phyloP scores from a whole-genome alignment of 2,888 invertebrate species.

The Aethes cnicana region DNA sequence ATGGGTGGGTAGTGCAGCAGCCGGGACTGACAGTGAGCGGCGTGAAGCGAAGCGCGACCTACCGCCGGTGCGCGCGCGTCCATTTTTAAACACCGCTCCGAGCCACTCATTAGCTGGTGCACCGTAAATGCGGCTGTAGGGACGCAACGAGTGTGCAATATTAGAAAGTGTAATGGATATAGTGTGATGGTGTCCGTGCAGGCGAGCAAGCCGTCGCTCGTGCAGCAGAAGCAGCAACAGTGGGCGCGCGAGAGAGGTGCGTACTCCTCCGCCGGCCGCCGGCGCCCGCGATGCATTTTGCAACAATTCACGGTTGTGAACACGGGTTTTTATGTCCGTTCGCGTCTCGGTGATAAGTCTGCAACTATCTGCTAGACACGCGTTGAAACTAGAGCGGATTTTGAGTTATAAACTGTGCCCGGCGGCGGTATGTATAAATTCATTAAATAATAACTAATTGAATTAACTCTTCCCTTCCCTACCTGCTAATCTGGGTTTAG shows the following conservation, averaged over 20 bases:
- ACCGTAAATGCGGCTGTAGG: slow-evolving; percentile 69
- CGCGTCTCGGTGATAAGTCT: slow-evolving; percentile 42
- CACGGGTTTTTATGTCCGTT: slow-evolving; percentile 41
- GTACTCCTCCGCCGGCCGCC: slow-evolving; percentile 42
- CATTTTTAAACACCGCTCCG: slow-evolving; percentile 67
- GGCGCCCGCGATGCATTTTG: slow-evolving; percentile 37
- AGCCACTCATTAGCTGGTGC: slow-evolving; percentile 73
- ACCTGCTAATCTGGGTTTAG: background rate
- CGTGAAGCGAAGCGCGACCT: slow-evolving; percentile 71
- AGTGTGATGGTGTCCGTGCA: slow-evolving; percentile 76
- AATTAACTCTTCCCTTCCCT: background rate
- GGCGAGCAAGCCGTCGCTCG: slow-evolving; percentile 82
- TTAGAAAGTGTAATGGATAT: slow-evolving; percentile 79
- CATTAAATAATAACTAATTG: slow-evolving; percentile 3
- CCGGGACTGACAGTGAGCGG: slow-evolving; percentile 69
- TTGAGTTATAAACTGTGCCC: slow-evolving; percentile 30
- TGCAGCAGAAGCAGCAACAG: slow-evolving; percentile 95
- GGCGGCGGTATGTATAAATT: slow-evolving; percentile 42
- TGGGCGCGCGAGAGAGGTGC: slow-evolving; percentile 96
- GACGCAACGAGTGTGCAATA: slow-evolving; percentile 71
- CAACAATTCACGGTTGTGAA: slow-evolving; percentile 53
- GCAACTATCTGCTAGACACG: slow-evolving; percentile 37
- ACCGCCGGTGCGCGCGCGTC: slow-evolving; percentile 64
- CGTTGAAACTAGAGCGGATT: slow-evolving; percentile 41
- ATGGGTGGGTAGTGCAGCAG: slow-evolving; percentile 46